These are phyloP conservation scores for Leguminivora glycinivorella DNA, from an alignment of 1,140 invertebrate genomes.

Conservation along the genomic window DNA sequence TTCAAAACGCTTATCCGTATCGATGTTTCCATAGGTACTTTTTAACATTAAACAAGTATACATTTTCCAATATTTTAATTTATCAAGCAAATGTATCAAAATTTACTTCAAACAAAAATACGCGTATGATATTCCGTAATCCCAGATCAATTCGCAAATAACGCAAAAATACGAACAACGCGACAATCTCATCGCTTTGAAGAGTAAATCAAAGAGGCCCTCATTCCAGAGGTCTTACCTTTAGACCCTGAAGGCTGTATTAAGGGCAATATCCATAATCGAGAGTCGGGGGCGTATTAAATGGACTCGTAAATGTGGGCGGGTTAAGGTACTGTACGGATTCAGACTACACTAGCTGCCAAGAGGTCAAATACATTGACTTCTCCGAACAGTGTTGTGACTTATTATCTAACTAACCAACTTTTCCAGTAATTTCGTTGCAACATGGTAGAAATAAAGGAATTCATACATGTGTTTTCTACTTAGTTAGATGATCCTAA, in stretches of 20 bases:
- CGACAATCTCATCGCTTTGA: not conserved
- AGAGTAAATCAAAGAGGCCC: slow-evolving; percentile 7
- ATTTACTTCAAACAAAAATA: not conserved
- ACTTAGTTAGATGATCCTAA: too few relatives aligned
- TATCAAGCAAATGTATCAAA: not conserved
- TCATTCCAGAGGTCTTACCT: not conserved
- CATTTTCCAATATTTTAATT: not conserved
- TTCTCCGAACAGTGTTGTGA: too few relatives aligned
- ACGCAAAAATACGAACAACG: not conserved
- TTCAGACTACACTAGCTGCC: too few relatives aligned
- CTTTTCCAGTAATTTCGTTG: too few relatives aligned
- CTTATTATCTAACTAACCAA: too few relatives aligned
- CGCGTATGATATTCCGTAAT: not conserved
- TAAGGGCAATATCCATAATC: slow-evolving; percentile 10
- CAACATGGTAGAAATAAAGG: too few relatives aligned
- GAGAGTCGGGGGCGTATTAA: not conserved
- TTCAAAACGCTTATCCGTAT: too few relatives aligned
- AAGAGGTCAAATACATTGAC: too few relatives aligned
- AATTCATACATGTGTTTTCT: too few relatives aligned
- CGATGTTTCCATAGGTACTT: too few relatives aligned
- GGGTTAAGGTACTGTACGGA: not conserved
- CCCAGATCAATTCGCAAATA: not conserved
- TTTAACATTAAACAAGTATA: not conserved
- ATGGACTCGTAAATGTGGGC: not conserved
- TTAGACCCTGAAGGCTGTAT: slow-evolving; percentile 9